These are phyloP conservation scores for Coendou prehensilis DNA, from an alignment of 2,797 vertebrate genomes.

Conservation along the genomic window DNA sequence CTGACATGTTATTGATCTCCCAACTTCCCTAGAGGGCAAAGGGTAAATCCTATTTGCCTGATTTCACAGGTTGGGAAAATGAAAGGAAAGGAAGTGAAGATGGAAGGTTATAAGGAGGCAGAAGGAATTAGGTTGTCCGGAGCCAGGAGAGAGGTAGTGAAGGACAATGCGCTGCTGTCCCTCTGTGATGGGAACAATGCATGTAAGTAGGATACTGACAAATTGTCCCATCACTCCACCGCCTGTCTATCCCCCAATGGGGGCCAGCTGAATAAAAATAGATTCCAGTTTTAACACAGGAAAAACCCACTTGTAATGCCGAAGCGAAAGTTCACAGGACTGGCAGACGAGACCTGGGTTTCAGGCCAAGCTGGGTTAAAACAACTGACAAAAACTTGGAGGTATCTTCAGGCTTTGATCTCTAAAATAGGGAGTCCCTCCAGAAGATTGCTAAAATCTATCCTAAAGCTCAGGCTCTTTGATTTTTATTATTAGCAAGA, in stretches of 20 bases:
- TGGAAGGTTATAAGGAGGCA: neutral
- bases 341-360: neutral
- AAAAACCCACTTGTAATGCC: neutral
- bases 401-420: neutral
- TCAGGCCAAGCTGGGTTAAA: neutral
- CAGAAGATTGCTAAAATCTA: neutral
- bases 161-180: fast-evolving
- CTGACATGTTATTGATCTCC: slow-evolving; percentile 78
- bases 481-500: neutral
- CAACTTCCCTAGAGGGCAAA: slow-evolving; percentile 61
- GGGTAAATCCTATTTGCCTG: slow-evolving; percentile 71
- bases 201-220: neutral
- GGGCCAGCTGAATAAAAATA: slow-evolving; percentile 57
- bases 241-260: neutral
- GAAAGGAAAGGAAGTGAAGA: slow-evolving; percentile 48
- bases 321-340: neutral
- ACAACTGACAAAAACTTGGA: neutral
- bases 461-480: neutral
- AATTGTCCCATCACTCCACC: neutral
- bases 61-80: slow-evolving; percentile 39
- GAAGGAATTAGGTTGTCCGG: neutral
- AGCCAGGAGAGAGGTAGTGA: neutral
- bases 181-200: neutral
- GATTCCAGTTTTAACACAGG: slow-evolving; percentile 49
- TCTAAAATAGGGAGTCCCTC: neutral